Evolutionary conservation across 2,888 invertebrate genomes (phyloP).

Genomic region (Pyralis farinalis): DNA sequence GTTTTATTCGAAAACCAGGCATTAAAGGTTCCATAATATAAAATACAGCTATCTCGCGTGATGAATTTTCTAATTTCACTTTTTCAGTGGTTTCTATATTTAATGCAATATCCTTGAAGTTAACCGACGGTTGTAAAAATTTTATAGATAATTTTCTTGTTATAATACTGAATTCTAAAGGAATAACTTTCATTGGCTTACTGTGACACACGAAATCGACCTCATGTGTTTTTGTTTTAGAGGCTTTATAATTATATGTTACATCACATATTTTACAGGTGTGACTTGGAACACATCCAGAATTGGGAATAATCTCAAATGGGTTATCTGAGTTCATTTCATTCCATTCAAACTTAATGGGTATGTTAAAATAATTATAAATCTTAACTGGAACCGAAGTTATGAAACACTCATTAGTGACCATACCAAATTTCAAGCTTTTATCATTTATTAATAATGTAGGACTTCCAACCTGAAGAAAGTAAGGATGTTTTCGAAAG

Average conservation of each 20-base stretch:
- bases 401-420: constrained; percentile 56
- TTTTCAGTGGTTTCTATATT: constrained; percentile 60
- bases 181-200: constrained; percentile 29
- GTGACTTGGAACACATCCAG: constrained; percentile 49
- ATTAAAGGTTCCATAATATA: constrained; percentile 70
- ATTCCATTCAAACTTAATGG: constrained; percentile 52
- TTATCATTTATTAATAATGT: constrained; percentile 48
- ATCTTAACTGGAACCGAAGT: constrained; percentile 60
- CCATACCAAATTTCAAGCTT: constrained; percentile 68
- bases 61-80: constrained; percentile 74
- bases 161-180: constrained; percentile 53
- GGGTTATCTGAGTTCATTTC: constrained; percentile 50
- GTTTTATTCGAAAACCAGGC: constrained; percentile 71
- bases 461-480: constrained; percentile 47
- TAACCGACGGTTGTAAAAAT: constrained; percentile 51
- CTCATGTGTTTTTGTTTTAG: constrained; percentile 63
- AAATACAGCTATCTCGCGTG: constrained; percentile 74
- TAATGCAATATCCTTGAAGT: constrained; percentile 63
- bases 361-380: constrained; percentile 55
- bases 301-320: constrained; percentile 55
- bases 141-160: constrained; percentile 64
- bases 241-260: constrained; percentile 46
- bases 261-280: constrained; percentile 58
- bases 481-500: constrained; percentile 48
- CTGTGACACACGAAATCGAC: constrained; percentile 46